Evolutionary conservation across 1,140 invertebrate genomes (phyloP).

Genomic region (Thalassaphorura encarpata): DNA sequence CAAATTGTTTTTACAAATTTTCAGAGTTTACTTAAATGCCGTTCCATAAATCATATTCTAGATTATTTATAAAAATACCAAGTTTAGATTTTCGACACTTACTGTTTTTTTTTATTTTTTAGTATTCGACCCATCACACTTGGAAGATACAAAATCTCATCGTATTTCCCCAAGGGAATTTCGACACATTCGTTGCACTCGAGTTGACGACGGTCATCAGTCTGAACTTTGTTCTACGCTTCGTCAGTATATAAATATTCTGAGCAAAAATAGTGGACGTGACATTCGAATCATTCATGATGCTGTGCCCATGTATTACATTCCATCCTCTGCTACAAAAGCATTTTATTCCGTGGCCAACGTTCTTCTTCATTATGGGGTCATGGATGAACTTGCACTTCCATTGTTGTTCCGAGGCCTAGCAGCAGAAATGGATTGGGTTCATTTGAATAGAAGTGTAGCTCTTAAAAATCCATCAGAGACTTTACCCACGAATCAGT

Average conservation of each 20-base stretch:
- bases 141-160: conserved; percentile 28
- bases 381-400: conserved; percentile 34
- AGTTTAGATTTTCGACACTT: no score
- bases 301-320: conserved; percentile 34
- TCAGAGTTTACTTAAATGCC: neutral
- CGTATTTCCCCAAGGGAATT: conserved; percentile 33
- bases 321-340: conserved; percentile 28
- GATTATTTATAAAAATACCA: no score
- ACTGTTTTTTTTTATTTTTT: neutral
- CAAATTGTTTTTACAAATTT: neutral
- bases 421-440: conserved; percentile 25
- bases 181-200: conserved; percentile 32
- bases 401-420: conserved; percentile 34
- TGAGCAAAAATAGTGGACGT: conserved; percentile 29
- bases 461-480: conserved; percentile 4
- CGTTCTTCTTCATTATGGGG: conserved; percentile 34
- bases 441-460: conserved; percentile 23
- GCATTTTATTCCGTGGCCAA: conserved; percentile 35
- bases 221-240: conserved; percentile 31
- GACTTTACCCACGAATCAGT: conserved; percentile 14
- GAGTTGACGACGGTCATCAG: conserved; percentile 30
- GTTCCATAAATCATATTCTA: no score
- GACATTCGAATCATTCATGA: conserved; percentile 33
- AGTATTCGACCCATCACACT: neutral
- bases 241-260: conserved; percentile 20